These are phyloP conservation scores for Orchesella flavescens DNA, from an alignment of 2,888 invertebrate species.

Conservation along the genomic window DNA sequence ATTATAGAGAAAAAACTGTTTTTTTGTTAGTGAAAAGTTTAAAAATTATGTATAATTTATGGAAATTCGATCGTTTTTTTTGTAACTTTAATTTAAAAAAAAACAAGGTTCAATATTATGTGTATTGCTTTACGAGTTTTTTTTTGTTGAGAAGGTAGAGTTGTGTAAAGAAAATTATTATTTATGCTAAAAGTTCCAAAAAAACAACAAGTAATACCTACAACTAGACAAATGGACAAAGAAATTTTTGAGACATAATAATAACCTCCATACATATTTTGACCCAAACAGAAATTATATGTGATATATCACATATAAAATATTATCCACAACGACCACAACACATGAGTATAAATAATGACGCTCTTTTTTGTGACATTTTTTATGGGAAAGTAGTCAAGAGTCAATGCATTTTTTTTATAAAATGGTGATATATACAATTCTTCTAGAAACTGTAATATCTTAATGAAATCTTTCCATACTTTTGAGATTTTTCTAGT, in stretches of 20 bases:
- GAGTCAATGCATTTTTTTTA: slow-evolving; percentile 53
- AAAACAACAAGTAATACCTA: neutral
- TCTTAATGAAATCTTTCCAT: slow-evolving; percentile 34
- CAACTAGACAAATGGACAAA: neutral
- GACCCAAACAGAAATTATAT: neutral
- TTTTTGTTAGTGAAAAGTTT: slow-evolving; percentile 3
- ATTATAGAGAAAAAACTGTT: slow-evolving; percentile 11
- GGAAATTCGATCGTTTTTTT: slow-evolving; percentile 2
- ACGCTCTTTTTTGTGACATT: neutral
- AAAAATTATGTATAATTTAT: slow-evolving; percentile 31
- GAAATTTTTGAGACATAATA: neutral
- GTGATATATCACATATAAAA: no score
- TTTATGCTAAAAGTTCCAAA: neutral
- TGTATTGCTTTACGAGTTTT: no score
- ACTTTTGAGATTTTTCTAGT: slow-evolving; percentile 19
- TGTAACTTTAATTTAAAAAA: slow-evolving; percentile 8
- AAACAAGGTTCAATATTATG: slow-evolving; percentile 12
- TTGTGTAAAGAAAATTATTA: neutral
- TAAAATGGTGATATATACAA: slow-evolving; percentile 27
- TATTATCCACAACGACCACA: neutral
- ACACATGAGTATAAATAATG: neutral
- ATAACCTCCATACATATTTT: neutral
- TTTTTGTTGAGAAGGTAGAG: neutral
- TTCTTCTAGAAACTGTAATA: slow-evolving; percentile 34
- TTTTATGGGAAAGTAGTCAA: slow-evolving; percentile 34